phyloP scores from a whole-genome alignment of 2,113 vertebrate genomes.

The Hoplias malabaricus region DNA sequence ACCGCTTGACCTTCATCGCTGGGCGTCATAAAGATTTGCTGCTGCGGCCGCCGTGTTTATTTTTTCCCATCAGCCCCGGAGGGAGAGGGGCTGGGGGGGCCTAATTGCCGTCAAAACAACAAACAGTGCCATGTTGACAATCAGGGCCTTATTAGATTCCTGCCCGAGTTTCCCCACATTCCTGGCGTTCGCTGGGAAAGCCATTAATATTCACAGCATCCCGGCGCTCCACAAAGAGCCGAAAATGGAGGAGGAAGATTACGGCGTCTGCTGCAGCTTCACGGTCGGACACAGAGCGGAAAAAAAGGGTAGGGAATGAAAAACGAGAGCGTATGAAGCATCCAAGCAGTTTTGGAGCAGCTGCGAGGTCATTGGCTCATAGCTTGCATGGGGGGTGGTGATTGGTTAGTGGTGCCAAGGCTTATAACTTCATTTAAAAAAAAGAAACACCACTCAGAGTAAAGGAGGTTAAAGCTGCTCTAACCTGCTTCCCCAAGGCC shows the following conservation, averaged over 20 bases:
- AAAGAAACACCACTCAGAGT: too few relatives aligned
- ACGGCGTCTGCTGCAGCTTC: conserved; percentile 51
- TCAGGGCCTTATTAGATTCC: conserved; percentile 63
- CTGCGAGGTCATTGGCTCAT: too few relatives aligned
- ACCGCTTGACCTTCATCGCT: conserved; percentile 50
- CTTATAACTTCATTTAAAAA: too few relatives aligned
- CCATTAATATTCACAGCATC: conserved; percentile 66
- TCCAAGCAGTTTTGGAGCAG: not conserved
- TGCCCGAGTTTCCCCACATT: conserved; percentile 59
- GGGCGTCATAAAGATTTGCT: conserved; percentile 46
- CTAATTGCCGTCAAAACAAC: conserved; percentile 60
- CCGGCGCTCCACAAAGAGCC: conserved; percentile 46
- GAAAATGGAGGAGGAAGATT: conserved; percentile 54
- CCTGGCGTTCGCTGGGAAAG: conserved; percentile 49
- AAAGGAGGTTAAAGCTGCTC: too few relatives aligned
- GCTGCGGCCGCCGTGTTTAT: conserved; percentile 33
- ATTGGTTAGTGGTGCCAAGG: too few relatives aligned
- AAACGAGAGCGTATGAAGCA: conserved; percentile 14
- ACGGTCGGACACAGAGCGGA: conserved; percentile 16
- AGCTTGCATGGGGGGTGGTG: too few relatives aligned
- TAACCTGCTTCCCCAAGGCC: too few relatives aligned
- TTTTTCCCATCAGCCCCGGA: conserved; percentile 11
- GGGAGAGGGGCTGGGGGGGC: conserved; percentile 47
- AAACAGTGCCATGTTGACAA: conserved; percentile 56
- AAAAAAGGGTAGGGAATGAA: not conserved